These are phyloP conservation scores for Hydrozoanthus tunicans DNA, from an alignment of 64 coral and sea anemone genomes.

Conservation along the genomic window DNA sequence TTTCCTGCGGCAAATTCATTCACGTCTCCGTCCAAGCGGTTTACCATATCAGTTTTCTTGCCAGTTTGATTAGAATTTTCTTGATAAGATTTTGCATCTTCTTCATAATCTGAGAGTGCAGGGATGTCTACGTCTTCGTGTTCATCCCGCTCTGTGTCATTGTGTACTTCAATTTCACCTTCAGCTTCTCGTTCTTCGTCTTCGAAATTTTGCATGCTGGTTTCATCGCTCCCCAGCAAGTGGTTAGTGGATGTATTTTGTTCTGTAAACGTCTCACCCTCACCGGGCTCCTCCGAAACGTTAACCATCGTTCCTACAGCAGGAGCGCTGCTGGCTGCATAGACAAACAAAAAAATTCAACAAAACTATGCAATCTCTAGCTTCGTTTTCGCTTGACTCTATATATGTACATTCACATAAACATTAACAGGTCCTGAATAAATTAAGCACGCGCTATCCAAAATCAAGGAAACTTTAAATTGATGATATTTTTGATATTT, in stretches of 20 bases:
- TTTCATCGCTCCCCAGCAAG: not conserved
- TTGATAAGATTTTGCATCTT: not conserved
- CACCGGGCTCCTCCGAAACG: not conserved
- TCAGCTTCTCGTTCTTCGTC: not conserved
- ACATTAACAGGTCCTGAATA: constrained; percentile 50
- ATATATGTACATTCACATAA: constrained; percentile 8
- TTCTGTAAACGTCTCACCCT: too few species aligned
- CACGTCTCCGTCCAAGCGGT: not conserved
- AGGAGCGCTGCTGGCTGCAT: not conserved
- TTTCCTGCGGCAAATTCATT: constrained; percentile 5
- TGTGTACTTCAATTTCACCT: not conserved
- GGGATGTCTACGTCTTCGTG: not conserved
- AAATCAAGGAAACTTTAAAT: not conserved
- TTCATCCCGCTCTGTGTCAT: not conserved
- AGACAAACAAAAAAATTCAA: not conserved
- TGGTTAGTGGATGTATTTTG: not conserved
- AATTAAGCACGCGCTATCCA: not conserved
- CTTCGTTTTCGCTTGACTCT: not conserved
- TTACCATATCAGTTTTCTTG: not conserved
- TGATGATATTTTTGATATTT: not conserved
- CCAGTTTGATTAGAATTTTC: not conserved
- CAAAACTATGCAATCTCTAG: constrained; percentile 31
- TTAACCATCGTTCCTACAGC: constrained; percentile 22
- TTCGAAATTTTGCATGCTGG: not conserved
- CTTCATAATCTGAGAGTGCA: not conserved